Base-by-base conservation (phyloP, 1,140 invertebrate species). In the Pentalonia nigronervosa region DNA sequence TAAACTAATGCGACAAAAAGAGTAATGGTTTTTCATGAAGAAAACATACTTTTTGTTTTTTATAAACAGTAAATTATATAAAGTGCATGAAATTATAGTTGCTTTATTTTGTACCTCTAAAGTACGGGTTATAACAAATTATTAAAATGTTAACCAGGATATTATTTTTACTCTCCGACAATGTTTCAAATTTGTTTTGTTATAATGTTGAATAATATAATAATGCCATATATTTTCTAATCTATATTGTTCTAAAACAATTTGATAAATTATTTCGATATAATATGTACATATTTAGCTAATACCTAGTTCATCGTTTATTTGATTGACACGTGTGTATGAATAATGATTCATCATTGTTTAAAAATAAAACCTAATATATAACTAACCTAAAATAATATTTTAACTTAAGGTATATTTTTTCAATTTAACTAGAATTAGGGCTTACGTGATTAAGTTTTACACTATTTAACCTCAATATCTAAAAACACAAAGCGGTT, bases 371-470 rank as follows among this genome's bases (percentile, higher is more conserved):
- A 60, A 2, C 25, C 9, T 1, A 14, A 14, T 30, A n/a, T 67
- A 11, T n/a, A n/a, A 67, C 30, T n/a, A 14, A 67, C 11, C 2
- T 67, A 67, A 67, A 67, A 67, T 67, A 67, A n/a, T 67, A 30
- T n/a, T n/a, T 67, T 67, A 17, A n/a, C 30, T 4, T 67, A 14
- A 6, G 9, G 30, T 4, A 1, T 60, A 30, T 67, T 67, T 67
- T 67, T 67, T 67, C 11, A 11, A 14, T n/a, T 14, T 4, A 14
- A 30, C 11, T 30, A 67, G 30, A 30, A n/a, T n/a, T 30, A 67
- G 4, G 3, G 60, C 0, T 14, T 67, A 0, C 3, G 0, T 9
- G 60, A n/a, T n/a, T n/a, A n/a, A n/a, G n/a, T n/a, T n/a, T n/a
- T n/a, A 67, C 30, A 67, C 30, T 14, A n/a, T 30, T 60, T 60